Evolutionary conservation across 2,888 invertebrate genomes (phyloP), one percentile per base, ranked within the genome.

Genomic region (Drosophila quinaria): DNA sequence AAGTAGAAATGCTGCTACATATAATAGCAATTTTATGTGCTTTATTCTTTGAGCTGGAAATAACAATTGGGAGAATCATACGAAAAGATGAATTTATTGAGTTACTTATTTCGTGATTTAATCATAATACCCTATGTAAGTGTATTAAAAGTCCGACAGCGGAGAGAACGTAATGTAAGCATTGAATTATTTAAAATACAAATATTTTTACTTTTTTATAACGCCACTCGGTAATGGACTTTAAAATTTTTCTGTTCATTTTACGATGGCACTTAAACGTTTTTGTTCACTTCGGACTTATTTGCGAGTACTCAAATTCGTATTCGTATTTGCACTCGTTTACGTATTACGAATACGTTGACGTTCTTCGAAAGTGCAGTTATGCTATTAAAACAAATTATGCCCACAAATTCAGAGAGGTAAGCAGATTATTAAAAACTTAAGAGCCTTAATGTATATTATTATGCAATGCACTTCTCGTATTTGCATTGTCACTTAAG

Each of bases 401-500:
- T 68, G 60, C 35, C 52, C 44, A 44, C 47, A 51, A 59, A 54
- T 44, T 41, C 17, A 31, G 19, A 25, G 19, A 60, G 37, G 13
- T 56, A 55, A 59, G 62, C 42, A 52, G 76, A 54, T 73, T 79
- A 86, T 87, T 83, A 80, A 84, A 78, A 89, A 78, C 85, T 89
- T 81, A 85, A 87, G 86, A 79, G 87, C 77, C 71, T 76, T 74
- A 74, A 79, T 79, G 65, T 68, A 42, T 49, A 42, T 50, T 70
- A 62, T 83, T 78, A 87, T 90, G 69, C 71, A 78, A 80, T 80
- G 74, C 83, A 64, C 67, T 74, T 79, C 75, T 61, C 65, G 70
- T 73, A 83, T 83, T 90, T 90, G 74, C 87, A 78, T 71, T 80
- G 65, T 56, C 80, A 73, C 79, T 80, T 74, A 72, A 74, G 52